These are phyloP conservation scores for Lampropteryx suffumata DNA, from an alignment of 2,888 invertebrate species.

Conservation along the genomic window DNA sequence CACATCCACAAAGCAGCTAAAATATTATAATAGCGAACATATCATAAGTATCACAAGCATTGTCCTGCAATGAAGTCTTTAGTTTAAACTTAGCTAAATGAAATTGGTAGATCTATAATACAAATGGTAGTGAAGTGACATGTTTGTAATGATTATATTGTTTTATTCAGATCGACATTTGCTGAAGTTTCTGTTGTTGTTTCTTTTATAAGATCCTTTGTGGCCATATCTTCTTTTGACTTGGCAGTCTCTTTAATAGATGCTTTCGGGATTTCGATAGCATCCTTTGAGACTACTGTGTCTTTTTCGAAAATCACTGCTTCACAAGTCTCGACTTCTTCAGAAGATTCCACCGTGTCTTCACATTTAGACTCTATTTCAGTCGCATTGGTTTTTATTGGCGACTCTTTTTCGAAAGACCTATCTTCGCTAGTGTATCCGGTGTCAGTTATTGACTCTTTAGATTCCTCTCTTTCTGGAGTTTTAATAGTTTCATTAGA, in stretches of 20 bases:
- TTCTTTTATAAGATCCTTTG: not conserved
- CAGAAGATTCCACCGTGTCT: not conserved
- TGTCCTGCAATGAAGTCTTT: conserved; percentile 31
- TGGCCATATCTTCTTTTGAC: conserved; percentile 14
- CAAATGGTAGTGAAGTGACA: conserved; percentile 30
- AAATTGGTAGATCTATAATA: conserved; percentile 31
- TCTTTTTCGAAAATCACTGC: not conserved
- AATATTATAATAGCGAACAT: conserved; percentile 19
- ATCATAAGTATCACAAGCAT: conserved; percentile 33
- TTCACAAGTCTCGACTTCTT: not conserved
- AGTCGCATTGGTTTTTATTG: not conserved
- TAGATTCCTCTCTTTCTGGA: conserved; percentile 52
- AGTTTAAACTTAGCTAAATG: conserved; percentile 31
- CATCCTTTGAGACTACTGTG: conserved; percentile 3
- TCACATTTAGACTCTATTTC: not conserved
- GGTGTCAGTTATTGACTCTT: conserved; percentile 55
- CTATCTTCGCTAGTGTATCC: conserved; percentile 47
- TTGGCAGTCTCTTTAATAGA: conserved; percentile 8
- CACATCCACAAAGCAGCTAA: not conserved
- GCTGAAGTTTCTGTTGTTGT: not conserved
- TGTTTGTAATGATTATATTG: conserved; percentile 15
- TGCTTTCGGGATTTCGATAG: conserved; percentile 2
- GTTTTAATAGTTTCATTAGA: conserved; percentile 48
- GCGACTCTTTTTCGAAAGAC: conserved; percentile 26
- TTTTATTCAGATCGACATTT: conserved; percentile 19